These are phyloP conservation scores for Craseonycteris thonglongyai DNA, from an alignment of 2,113 vertebrate genomes.

Conservation along the genomic window DNA sequence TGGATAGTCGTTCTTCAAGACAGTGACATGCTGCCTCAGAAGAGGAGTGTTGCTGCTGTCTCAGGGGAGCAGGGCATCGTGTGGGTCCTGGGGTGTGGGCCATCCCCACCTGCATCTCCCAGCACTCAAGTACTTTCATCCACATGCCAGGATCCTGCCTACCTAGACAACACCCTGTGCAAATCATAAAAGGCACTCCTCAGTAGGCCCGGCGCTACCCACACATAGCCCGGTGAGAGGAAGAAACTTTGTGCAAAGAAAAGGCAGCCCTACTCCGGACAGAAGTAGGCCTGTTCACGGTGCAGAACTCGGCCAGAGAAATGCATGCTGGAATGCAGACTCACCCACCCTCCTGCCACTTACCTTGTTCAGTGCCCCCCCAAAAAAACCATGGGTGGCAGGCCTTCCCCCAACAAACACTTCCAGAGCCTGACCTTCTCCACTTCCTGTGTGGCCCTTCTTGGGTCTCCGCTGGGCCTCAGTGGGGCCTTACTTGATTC, in stretches of 20 bases:
- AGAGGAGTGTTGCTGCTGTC: background rate
- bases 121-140: background rate
- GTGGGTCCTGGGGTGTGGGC: background rate
- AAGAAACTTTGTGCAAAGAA: background rate
- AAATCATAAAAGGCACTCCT: background rate
- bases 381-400: background rate
- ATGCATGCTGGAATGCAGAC: background rate
- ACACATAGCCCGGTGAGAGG: background rate
- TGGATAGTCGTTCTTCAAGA: no score
- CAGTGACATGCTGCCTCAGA: background rate
- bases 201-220: background rate
- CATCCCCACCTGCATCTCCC: background rate
- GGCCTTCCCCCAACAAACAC: background rate
- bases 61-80: background rate
- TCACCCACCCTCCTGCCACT: background rate
- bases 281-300: background rate
- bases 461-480: background rate
- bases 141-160: background rate
- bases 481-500: background rate
- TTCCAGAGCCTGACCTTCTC: background rate
- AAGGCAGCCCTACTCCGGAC: background rate
- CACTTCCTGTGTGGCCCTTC: background rate
- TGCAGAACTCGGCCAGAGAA: background rate
- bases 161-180: background rate
- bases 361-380: background rate